phyloP scores from a whole-genome alignment of 2,888 invertebrate species.

The Agrochola circellaris region DNA sequence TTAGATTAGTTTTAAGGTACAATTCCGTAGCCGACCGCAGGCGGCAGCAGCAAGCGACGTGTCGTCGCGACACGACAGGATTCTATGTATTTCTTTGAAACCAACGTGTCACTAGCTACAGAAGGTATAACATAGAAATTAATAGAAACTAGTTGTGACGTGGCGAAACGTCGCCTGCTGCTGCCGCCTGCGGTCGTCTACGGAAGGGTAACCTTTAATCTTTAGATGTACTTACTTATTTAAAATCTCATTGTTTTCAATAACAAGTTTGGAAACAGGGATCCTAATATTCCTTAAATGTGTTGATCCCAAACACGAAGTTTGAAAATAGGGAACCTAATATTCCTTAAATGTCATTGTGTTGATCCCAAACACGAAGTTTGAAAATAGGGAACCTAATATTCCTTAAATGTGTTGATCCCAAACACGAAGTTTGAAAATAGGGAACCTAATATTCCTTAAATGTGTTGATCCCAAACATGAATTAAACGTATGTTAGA shows the following conservation, averaged over 20 bases:
- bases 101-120: too few species aligned
- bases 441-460: conserved; percentile 6
- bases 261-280: neutral
- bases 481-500: conserved; percentile 29
- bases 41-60: too few species aligned
- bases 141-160: too few species aligned
- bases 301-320: conserved; percentile 47
- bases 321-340: conserved; percentile 10
- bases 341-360: conserved; percentile 22
- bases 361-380: conserved; percentile 47
- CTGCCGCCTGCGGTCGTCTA: too few species aligned
- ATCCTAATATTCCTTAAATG: conserved; percentile 19
- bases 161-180: too few species aligned
- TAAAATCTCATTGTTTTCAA: neutral
- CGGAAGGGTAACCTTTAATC: too few species aligned
- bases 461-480: conserved; percentile 46
- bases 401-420: conserved; percentile 41
- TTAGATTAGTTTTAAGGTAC: neutral
- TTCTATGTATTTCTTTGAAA: too few species aligned
- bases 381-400: conserved; percentile 9
- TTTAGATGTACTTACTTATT: neutral
- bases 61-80: too few species aligned
- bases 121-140: too few species aligned
- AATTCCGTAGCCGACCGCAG: too few species aligned
- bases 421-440: conserved; percentile 24